Base-by-base conservation (phyloP, 2,797 vertebrate genomes). In the Spinibarbus caldwelli region DNA sequence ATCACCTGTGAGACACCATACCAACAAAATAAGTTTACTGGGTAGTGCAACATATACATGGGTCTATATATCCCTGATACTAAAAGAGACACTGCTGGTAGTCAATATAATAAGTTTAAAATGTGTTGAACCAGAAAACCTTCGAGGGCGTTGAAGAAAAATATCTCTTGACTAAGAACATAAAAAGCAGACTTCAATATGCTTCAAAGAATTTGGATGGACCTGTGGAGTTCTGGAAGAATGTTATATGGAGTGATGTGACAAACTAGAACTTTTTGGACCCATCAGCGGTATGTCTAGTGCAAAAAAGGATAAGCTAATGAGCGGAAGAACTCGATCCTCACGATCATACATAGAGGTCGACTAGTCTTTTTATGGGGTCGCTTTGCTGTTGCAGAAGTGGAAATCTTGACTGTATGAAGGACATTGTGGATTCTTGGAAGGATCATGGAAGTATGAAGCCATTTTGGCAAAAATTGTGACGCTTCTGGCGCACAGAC, bases 1-100 rank as follows among this genome's bases (percentile, higher is more conserved):
- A 0, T 98, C 97, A 47, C 97, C 97, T 97, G 88, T 11, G 4
- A 72, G 38, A 88, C 62, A 87, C 34, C 59, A 41, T 34, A 7
- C 11, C 15, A 77, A 43, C 21, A 36, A 21, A 54, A 57, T 64
- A 8, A 78, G 5, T 14, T 45, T 4, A 11, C 6, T 31, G 36
- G 8, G 2, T 45, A 17, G 11, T 36, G 11, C 1, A 47, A 47
- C 4, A n/a, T n/a, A n/a, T n/a, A n/a, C n/a, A n/a, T n/a, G n/a
- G n/a, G n/a, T n/a, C n/a, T n/a, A n/a, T n/a, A n/a, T n/a, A n/a
- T n/a, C n/a, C n/a, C n/a, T n/a, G n/a, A n/a, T n/a, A n/a, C n/a
- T n/a, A n/a, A n/a, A n/a, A n/a, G n/a, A n/a, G n/a, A n/a, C n/a
- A n/a, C n/a, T n/a, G n/a, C n/a, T n/a, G n/a, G n/a, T n/a, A 15